Conservation (phyloP, 2,113 vertebrate genomes). For the Cepphus grylle region DNA sequence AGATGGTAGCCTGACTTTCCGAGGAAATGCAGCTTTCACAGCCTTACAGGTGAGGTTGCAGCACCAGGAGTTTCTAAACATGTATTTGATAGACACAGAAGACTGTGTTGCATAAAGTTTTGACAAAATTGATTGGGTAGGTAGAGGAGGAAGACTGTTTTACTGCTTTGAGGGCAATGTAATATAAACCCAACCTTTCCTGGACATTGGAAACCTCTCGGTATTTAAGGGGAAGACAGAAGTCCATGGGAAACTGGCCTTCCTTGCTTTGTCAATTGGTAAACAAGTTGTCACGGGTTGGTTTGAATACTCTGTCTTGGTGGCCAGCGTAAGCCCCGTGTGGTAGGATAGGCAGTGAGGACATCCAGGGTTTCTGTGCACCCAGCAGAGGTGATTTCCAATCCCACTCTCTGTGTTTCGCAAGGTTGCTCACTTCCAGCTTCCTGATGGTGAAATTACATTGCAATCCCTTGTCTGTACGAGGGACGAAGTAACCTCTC, state of each 20-base stretch:
- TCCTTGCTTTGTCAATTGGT: not conserved
- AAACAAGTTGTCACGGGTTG: not conserved
- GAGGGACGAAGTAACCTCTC: not conserved
- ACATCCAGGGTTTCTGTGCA: not conserved
- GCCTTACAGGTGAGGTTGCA: not conserved
- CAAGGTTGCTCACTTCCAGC: not conserved
- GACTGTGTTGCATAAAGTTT: not conserved
- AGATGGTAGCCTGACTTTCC: not conserved
- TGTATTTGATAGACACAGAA: not conserved
- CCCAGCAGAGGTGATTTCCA: not conserved
- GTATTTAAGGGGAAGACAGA: not conserved
- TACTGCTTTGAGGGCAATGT: not conserved
- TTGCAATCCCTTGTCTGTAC: not conserved
- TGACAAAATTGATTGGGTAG: not conserved
- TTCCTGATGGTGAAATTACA: not conserved
- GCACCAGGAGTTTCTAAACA: not conserved
- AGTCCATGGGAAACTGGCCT: not conserved
- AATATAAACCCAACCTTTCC: not conserved
- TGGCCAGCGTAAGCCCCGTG: not conserved
- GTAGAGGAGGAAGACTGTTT: not conserved
- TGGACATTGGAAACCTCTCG: not conserved
- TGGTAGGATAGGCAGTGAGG: not conserved
- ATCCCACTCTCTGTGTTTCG: not conserved
- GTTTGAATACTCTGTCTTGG: not conserved
- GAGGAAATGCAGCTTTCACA: not conserved